A percentile compares a stretch with the other conserved stretches of the same genome.
Conservation (phyloP, 2,113 vertebrate genomes). For the Kobus ellipsiprymnus region DNA sequence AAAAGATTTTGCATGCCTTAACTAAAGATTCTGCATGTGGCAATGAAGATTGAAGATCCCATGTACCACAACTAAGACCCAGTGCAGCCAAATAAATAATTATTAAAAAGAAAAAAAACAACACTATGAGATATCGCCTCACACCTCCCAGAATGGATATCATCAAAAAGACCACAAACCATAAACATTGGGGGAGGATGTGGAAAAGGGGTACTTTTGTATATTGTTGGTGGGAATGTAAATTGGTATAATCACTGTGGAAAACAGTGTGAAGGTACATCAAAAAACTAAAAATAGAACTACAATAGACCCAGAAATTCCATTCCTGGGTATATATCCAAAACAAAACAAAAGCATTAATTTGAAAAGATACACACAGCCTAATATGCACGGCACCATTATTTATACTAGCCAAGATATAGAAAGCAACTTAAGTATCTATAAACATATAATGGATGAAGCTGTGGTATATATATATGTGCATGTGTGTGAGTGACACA, state of each 20-base stretch:
- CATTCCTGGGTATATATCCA: neutral
- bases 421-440: neutral
- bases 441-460: neutral
- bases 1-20: neutral
- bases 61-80: neutral
- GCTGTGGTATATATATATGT: neutral
- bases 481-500: neutral
- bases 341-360: neutral
- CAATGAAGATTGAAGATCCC: neutral
- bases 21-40: neutral
- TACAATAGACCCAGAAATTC: neutral
- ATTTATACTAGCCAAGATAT: neutral
- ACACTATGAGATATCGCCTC: neutral
- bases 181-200: neutral
- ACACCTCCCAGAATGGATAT: neutral
- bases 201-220: neutral
- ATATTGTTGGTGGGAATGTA: neutral
- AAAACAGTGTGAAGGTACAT: neutral
- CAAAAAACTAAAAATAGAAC: neutral
- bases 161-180: neutral
- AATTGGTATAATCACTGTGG: neutral
- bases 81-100: neutral
- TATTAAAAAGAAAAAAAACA: neutral
- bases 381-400: neutral
- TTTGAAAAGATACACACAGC: neutral